These are phyloP conservation scores for Phymanthus crucifer DNA, from an alignment of 92 coral and sea anemone species.

Conservation along the genomic window DNA sequence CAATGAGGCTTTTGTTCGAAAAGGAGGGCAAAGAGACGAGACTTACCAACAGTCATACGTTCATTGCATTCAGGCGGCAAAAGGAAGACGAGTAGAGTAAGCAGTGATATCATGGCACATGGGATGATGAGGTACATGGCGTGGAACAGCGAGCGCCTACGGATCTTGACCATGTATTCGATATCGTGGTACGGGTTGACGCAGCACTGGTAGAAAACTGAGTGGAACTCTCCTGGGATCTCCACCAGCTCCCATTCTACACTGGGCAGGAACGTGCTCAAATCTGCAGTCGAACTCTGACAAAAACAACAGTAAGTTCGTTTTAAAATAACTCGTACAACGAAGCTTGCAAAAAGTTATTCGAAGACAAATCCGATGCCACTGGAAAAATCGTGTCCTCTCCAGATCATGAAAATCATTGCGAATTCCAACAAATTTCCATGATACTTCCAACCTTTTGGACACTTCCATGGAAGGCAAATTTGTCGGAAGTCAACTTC, in stretches of 20 bases:
- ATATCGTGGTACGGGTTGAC: conserved; percentile 77
- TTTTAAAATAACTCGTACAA: too few relatives aligned
- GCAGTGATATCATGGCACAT: conserved; percentile 77
- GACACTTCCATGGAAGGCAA: too few relatives aligned
- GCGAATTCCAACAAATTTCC: too few relatives aligned
- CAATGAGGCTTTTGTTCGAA: too few relatives aligned
- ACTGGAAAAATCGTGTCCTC: too few relatives aligned
- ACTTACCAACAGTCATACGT: conserved; percentile 96
- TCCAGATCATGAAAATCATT: too few relatives aligned
- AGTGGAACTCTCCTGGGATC: conserved; percentile 61
- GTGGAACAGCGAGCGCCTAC: conserved; percentile 79
- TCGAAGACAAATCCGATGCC: too few relatives aligned
- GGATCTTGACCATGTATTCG: conserved; percentile 69
- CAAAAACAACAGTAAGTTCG: neutral
- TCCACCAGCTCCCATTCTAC: conserved; percentile 83
- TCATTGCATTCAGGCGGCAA: conserved; percentile 95
- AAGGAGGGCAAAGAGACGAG: too few relatives aligned
- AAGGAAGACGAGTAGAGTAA: conserved; percentile 79
- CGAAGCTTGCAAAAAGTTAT: too few relatives aligned
- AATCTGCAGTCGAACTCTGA: conserved; percentile 69
- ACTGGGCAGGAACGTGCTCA: conserved; percentile 57
- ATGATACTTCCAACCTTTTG: too few relatives aligned
- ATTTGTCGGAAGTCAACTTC: too few relatives aligned
- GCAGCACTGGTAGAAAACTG: conserved; percentile 65
- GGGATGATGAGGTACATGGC: conserved; percentile 93